These are phyloP conservation scores for Seira sanloemensis DNA, from an alignment of 2,888 invertebrate species.

Conservation along the genomic window DNA sequence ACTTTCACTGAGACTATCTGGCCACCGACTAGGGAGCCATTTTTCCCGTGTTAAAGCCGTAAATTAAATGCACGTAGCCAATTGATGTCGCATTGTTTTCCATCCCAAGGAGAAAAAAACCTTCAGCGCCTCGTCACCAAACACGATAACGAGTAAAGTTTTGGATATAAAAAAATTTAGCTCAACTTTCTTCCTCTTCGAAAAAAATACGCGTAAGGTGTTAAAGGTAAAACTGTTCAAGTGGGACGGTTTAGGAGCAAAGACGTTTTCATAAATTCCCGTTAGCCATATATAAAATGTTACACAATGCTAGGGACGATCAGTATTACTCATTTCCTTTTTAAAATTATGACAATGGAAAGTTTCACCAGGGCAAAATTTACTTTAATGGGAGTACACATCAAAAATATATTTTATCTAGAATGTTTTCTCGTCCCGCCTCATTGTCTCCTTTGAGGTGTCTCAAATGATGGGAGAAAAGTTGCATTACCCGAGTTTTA, in stretches of 20 bases:
- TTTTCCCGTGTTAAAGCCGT: background rate
- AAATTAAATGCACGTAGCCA: background rate
- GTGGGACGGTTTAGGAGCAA: background rate
- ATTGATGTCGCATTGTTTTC: too few relatives aligned
- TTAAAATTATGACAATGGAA: background rate
- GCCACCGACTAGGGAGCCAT: too few relatives aligned
- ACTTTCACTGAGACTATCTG: too few relatives aligned
- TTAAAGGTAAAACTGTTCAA: background rate
- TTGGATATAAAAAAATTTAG: background rate
- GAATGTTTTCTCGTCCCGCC: background rate
- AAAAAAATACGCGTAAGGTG: background rate
- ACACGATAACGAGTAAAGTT: background rate
- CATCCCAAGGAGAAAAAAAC: background rate
- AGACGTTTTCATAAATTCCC: background rate
- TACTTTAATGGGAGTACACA: background rate
- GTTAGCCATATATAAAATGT: background rate
- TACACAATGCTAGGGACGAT: too few relatives aligned
- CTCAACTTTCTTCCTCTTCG: background rate
- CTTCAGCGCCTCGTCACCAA: background rate
- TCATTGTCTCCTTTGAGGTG: background rate
- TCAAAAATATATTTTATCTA: background rate
- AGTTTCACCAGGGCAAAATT: background rate
- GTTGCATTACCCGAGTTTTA: background rate
- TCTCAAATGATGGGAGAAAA: background rate
- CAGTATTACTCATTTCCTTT: background rate